These are phyloP conservation scores for Dasypolia templi DNA, from an alignment of 2,888 invertebrate genomes.

Conservation along the genomic window DNA sequence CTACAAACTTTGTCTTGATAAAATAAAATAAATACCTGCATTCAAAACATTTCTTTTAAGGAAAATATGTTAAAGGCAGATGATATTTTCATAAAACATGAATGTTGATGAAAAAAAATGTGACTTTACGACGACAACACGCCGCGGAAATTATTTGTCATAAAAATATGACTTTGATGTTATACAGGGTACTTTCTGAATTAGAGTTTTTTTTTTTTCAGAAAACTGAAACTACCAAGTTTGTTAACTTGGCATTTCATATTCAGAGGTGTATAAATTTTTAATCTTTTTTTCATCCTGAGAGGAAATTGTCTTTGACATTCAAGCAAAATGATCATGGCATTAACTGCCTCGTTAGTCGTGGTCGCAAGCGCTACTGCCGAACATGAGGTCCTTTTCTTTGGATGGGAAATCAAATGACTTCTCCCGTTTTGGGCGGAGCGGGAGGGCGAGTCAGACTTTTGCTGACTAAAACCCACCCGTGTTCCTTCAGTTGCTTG, in stretches of 20 bases:
- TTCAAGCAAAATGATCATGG: background rate
- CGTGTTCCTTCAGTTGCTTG: too few species aligned
- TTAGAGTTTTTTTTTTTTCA: slow-evolving; percentile 24
- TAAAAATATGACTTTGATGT: slow-evolving; percentile 66
- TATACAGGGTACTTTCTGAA: slow-evolving; percentile 36
- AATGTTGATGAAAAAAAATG: slow-evolving; percentile 59
- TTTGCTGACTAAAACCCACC: too few species aligned
- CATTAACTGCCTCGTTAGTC: background rate
- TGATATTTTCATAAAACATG: slow-evolving; percentile 62
- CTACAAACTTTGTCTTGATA: slow-evolving; percentile 28
- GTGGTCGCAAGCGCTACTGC: background rate
- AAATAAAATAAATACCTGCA: slow-evolving; percentile 53
- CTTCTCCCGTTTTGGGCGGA: too few species aligned
- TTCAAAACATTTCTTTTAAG: slow-evolving; percentile 49
- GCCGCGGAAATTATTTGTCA: slow-evolving; percentile 63
- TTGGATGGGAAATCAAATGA: too few species aligned
- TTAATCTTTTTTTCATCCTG: background rate
- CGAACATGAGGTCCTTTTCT: background rate
- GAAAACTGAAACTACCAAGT: slow-evolving; percentile 13
- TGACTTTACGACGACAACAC: slow-evolving; percentile 50
- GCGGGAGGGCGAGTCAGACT: too few species aligned
- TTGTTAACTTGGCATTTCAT: background rate
- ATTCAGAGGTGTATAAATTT: slow-evolving; percentile 18
- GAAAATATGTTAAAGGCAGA: slow-evolving; percentile 53
- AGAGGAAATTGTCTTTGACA: background rate